Evolutionary conservation across 1,140 invertebrate genomes (phyloP).

Genomic region (Sminthurides bifidus): DNA sequence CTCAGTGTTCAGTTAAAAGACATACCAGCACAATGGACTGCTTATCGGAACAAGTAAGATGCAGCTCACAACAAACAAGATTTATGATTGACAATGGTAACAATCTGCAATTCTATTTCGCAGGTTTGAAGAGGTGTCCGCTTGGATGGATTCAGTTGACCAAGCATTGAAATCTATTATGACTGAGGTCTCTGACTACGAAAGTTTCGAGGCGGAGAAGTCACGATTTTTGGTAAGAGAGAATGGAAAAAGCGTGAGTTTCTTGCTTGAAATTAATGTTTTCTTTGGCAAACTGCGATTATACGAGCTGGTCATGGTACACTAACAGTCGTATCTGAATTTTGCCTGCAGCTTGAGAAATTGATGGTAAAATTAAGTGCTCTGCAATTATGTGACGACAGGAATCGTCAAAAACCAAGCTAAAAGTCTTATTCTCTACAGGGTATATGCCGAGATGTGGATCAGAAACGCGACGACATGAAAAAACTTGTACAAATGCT

Average conservation of each 20-base stretch:
- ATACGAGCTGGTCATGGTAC: no score
- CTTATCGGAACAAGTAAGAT: slow-evolving; percentile 61
- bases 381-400: neutral
- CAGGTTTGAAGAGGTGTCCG: slow-evolving; percentile 51
- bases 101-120: neutral
- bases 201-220: slow-evolving; percentile 80
- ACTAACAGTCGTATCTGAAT: no score
- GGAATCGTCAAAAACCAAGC: neutral
- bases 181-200: slow-evolving; percentile 65
- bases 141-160: slow-evolving; percentile 80
- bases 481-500: slow-evolving; percentile 86
- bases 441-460: slow-evolving; percentile 76
- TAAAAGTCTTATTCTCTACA: slow-evolving; percentile 35
- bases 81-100: neutral
- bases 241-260: slow-evolving; percentile 1
- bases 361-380: no score
- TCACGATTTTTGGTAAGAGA: slow-evolving; percentile 71
- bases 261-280: neutral
- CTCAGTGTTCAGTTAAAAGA: slow-evolving; percentile 65
- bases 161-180: slow-evolving; percentile 65
- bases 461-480: slow-evolving; percentile 78
- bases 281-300: no score
- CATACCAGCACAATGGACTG: slow-evolving; percentile 79
- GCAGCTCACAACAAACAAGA: neutral
- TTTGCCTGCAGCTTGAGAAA: no score